These are phyloP conservation scores for Tuberolachnus salignus DNA, from an alignment of 2,888 invertebrate genomes.

Conservation along the genomic window DNA sequence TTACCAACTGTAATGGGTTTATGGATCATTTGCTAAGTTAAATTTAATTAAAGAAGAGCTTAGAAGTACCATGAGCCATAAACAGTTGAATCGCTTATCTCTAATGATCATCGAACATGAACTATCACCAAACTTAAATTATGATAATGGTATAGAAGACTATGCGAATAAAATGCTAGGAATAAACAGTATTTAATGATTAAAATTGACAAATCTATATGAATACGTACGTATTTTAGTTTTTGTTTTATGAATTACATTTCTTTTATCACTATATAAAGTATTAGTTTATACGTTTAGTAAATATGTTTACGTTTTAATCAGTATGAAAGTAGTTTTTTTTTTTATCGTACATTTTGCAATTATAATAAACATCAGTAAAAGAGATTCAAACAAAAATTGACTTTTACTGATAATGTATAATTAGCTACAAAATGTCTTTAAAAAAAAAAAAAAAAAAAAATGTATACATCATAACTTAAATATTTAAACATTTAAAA, in stretches of 20 bases:
- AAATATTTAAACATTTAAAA: no score
- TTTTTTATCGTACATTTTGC: no score
- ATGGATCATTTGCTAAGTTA: neutral
- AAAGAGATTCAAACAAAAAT: no score
- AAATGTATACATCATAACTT: no score
- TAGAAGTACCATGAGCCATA: neutral
- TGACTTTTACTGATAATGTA: no score
- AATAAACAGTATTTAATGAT: neutral
- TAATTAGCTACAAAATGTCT: no score
- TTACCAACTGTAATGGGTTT: neutral
- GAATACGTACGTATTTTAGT: neutral
- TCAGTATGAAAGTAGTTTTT: no score
- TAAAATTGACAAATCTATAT: neutral
- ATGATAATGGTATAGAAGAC: neutral
- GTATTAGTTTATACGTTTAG: no score
- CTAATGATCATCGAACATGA: neutral
- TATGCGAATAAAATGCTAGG: neutral
- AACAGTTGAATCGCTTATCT: neutral
- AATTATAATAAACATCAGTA: no score
- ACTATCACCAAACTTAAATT: neutral
- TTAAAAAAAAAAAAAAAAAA: no score
- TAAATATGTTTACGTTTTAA: no score
- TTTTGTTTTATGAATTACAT: neutral
- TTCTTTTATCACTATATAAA: no score
- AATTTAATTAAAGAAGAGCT: neutral